Percentiles rank a stretch among this genome's conserved stretches.
phyloP scores from a whole-genome alignment of 2,888 invertebrate species.

The Eristalinus aeneus region DNA sequence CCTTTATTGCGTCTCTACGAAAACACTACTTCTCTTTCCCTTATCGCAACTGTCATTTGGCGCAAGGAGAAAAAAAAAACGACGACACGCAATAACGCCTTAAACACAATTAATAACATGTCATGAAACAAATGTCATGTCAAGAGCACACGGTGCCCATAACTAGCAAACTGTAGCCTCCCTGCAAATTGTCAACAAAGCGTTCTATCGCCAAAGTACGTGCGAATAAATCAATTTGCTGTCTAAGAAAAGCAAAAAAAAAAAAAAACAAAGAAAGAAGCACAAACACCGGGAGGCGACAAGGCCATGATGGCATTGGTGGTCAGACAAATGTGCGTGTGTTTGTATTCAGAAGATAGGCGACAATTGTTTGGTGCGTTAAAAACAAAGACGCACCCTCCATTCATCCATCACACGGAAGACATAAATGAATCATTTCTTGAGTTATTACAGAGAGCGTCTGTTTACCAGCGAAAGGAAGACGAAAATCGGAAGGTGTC shows the following conservation, averaged over 20 bases:
- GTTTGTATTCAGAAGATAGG: neutral
- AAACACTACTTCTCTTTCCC: neutral
- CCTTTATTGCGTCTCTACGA: neutral
- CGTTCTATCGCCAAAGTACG: conserved; percentile 59
- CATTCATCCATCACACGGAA: conserved; percentile 26
- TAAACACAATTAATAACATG: conserved; percentile 17
- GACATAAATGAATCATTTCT: conserved; percentile 48
- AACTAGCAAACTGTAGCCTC: conserved; percentile 23
- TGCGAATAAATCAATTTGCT: conserved; percentile 63
- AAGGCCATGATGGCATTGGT: neutral
- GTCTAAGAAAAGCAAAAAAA: neutral
- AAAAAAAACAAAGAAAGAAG: neutral
- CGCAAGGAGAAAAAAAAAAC: neutral
- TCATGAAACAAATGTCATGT: conserved; percentile 37
- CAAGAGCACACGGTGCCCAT: conserved; percentile 29
- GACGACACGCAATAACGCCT: conserved; percentile 9
- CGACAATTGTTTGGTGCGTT: neutral
- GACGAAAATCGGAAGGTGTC: neutral
- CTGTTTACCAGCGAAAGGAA: neutral
- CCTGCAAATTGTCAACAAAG: conserved; percentile 44
- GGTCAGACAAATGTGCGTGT: conserved; percentile 23
- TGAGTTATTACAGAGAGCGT: conserved; percentile 28
- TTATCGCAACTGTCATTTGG: neutral
- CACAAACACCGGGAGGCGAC: neutral
- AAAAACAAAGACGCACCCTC: conserved; percentile 10